Conservation (phyloP, 2,888 invertebrate genomes). For the Amphipoea lucens region DNA sequence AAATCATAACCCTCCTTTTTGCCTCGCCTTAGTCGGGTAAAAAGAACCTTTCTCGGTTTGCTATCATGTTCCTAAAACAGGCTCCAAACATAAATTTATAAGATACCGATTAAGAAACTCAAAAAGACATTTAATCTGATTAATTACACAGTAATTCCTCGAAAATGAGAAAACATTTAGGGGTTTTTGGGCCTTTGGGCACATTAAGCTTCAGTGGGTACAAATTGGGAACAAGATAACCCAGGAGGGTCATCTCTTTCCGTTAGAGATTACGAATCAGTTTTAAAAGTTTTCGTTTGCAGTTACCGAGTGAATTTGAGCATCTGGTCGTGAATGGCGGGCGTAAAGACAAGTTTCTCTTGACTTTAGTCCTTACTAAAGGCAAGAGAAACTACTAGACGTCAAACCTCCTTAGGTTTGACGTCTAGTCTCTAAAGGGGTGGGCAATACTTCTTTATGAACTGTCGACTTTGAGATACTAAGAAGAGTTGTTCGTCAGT, state of each 20-base stretch:
- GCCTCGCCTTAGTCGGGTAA: too few relatives aligned
- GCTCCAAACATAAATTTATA: background rate
- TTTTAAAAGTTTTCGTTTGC: slow-evolving; percentile 29
- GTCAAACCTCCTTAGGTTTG: too few relatives aligned
- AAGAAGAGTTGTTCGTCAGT: background rate
- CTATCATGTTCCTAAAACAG: background rate
- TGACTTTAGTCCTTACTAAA: slow-evolving; percentile 9
- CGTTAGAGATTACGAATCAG: slow-evolving; percentile 14
- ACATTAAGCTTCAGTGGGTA: slow-evolving; percentile 9
- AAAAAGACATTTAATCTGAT: slow-evolving; percentile 24
- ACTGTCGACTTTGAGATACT: background rate
- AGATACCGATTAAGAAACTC: background rate
- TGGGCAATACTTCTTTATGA: background rate
- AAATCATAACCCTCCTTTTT: too few relatives aligned
- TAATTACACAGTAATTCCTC: slow-evolving; percentile 17
- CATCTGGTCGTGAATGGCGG: slow-evolving; percentile 18
- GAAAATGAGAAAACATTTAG: slow-evolving; percentile 11
- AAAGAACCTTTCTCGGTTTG: background rate
- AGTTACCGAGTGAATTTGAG: slow-evolving; percentile 27
- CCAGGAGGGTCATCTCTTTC: background rate
- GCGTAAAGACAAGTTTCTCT: background rate
- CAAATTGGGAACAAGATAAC: slow-evolving; percentile 30
- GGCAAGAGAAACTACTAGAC: too few relatives aligned
- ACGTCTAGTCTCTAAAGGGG: background rate
- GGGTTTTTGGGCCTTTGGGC: too few relatives aligned